Base-by-base conservation (phyloP, 1,140 invertebrate species). In the Cataglyphis hispanica region DNA sequence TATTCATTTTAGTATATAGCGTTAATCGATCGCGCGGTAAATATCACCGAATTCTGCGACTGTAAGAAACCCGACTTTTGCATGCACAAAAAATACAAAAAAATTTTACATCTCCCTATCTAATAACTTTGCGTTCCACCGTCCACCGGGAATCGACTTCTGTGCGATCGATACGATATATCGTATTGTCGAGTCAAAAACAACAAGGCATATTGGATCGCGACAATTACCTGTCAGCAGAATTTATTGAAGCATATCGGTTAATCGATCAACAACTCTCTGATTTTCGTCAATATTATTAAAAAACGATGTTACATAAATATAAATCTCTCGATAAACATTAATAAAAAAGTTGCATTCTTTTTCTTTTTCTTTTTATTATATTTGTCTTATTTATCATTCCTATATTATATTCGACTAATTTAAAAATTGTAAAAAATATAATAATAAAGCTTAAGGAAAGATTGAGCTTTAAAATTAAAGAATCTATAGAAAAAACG, bases 61-160 rank as follows among this genome's bases (percentile, higher is more conserved):
- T 46, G 31, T 53, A n/a, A 10, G 25, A 53, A 69, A 61, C 19
- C 11, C 43, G 40, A 53, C 43, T 46, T 43, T 43, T 43, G 13
- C 43, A 46, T 50, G 46, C 46, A 19, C 34, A 13, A 5, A 46
- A 37, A 34, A 50, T 46, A 31, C 25, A 50, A 80, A 53, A 86
- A 81, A 56, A 69, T 86, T 74, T 60, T 86, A 81, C 80, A 87
- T 50, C 46, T 16, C 46, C 4, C 78, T 67, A 56, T 56, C 66
- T 25, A 34, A 1, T 22, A 66, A 81, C 50, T 72, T 63, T 7
- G 27, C 27, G 7, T 5, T n/a, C 50, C 43, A 64, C 8, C 46
- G 50, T 5, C 4, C 16, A 46, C 53, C 25, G 16, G n/a, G n/a
- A 66, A 34, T 19, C 67, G 80, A 66, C 46, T 69, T 27, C 4